A percentile compares a stretch with the other conserved stretches of the same genome.
Evolutionary conservation across 1,140 invertebrate species (phyloP).

Genomic region (Dendroctonus valens): DNA sequence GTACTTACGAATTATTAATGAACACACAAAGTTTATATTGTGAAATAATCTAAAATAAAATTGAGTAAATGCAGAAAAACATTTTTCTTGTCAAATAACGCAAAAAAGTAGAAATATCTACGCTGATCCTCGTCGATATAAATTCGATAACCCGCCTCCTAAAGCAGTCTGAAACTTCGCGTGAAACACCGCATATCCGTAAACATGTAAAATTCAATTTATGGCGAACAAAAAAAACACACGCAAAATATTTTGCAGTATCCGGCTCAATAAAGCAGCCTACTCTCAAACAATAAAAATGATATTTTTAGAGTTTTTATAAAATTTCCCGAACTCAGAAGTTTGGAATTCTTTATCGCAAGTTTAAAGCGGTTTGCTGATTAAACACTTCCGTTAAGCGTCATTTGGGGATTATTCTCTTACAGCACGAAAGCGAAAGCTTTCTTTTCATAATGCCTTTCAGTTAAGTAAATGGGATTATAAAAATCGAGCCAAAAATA

Average conservation of each 20-base stretch:
- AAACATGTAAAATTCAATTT: too few species aligned
- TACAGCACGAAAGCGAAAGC: neutral
- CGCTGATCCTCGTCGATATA: too few species aligned
- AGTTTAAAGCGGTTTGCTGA: constrained; percentile 2
- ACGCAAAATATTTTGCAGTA: constrained; percentile 2
- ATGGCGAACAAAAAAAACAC: neutral
- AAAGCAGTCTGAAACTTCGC: too few species aligned
- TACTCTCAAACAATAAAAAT: constrained; percentile 6
- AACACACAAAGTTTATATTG: too few species aligned
- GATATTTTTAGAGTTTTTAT: constrained; percentile 1
- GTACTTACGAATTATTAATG: too few species aligned
- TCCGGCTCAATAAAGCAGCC: constrained; percentile 1
- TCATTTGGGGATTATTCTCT: constrained; percentile 1
- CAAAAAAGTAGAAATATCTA: too few species aligned
- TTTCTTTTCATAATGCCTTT: neutral
- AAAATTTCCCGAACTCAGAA: constrained; percentile 3
- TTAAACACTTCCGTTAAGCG: constrained; percentile 1
- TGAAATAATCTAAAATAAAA: too few species aligned
- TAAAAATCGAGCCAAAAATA: neutral
- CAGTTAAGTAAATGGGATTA: neutral
- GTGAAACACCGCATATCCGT: too few species aligned
- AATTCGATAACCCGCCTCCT: too few species aligned
- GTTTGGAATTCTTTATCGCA: neutral
- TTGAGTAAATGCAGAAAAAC: too few species aligned
- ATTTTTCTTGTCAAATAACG: too few species aligned